Conservation (phyloP, 2,888 invertebrate species). For the Lamproptera curius region DNA sequence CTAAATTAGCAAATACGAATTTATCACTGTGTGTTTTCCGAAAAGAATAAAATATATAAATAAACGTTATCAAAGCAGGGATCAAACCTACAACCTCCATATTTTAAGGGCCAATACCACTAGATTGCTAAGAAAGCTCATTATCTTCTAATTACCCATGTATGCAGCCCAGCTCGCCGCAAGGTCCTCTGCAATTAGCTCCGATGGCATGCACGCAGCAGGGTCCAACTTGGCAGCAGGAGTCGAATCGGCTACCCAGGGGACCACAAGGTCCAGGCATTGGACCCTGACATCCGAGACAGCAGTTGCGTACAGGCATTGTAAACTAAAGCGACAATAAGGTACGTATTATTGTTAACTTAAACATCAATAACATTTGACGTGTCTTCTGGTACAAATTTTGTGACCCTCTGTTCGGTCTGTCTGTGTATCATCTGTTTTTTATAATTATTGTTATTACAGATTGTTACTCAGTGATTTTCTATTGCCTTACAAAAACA, state of each 20-base stretch:
- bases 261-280: constrained; percentile 53
- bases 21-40: too few relatives aligned
- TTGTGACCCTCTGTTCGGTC: too few relatives aligned
- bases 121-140: background rate
- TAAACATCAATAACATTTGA: too few relatives aligned
- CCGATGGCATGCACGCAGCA: constrained; percentile 51
- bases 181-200: constrained; percentile 42
- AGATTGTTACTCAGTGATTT: too few relatives aligned
- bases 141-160: constrained; percentile 41
- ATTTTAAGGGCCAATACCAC: background rate
- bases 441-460: too few relatives aligned
- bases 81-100: too few relatives aligned
- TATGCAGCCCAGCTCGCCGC: constrained; percentile 45
- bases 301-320: constrained; percentile 69
- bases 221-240: constrained; percentile 38
- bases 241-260: constrained; percentile 35
- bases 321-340: constrained; percentile 19
- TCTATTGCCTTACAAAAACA: background rate
- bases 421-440: too few relatives aligned
- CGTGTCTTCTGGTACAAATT: too few relatives aligned
- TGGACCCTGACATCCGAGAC: constrained; percentile 57
- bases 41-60: too few relatives aligned
- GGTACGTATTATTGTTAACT: too few relatives aligned
- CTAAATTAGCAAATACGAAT: too few relatives aligned
- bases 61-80: too few relatives aligned